phyloP scores from a whole-genome alignment of 2,113 vertebrate species.

The Ophthalmolycus amberensis region DNA sequence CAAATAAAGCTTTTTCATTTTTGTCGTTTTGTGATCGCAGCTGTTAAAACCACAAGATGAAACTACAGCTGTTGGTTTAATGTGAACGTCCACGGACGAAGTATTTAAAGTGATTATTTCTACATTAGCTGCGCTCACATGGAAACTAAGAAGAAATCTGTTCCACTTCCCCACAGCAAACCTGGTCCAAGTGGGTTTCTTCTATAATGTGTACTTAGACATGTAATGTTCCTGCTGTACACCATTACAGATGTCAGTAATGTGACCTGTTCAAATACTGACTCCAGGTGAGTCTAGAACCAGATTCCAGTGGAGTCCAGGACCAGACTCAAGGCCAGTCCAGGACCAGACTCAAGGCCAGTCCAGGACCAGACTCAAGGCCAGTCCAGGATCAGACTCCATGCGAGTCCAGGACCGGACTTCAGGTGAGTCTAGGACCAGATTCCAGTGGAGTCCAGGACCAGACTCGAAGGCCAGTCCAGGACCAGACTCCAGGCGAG shows the following conservation, averaged over 20 bases:
- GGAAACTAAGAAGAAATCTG: not conserved
- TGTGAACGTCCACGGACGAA: not conserved
- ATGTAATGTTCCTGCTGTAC: not conserved
- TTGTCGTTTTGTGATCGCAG: slow-evolving; percentile 7
- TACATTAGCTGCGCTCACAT: not conserved
- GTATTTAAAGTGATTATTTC: not conserved
- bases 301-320: too few relatives aligned
- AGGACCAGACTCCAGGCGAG: too few relatives aligned
- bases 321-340: too few relatives aligned
- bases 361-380: too few relatives aligned
- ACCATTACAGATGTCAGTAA: not conserved
- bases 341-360: too few relatives aligned
- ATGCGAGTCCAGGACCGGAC: too few relatives aligned
- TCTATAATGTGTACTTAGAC: not conserved
- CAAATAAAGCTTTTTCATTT: not conserved
- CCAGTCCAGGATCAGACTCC: too few relatives aligned
- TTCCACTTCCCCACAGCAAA: not conserved
- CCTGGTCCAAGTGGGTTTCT: not conserved
- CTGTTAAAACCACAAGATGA: too few relatives aligned
- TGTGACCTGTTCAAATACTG: not conserved
- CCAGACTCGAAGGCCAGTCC: too few relatives aligned
- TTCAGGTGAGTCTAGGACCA: too few relatives aligned
- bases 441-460: too few relatives aligned
- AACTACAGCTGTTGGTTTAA: not conserved
- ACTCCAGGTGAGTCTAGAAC: too few relatives aligned